These are phyloP conservation scores for Sinosuthora webbiana DNA, from an alignment of 2,113 vertebrate species.

Conservation along the genomic window DNA sequence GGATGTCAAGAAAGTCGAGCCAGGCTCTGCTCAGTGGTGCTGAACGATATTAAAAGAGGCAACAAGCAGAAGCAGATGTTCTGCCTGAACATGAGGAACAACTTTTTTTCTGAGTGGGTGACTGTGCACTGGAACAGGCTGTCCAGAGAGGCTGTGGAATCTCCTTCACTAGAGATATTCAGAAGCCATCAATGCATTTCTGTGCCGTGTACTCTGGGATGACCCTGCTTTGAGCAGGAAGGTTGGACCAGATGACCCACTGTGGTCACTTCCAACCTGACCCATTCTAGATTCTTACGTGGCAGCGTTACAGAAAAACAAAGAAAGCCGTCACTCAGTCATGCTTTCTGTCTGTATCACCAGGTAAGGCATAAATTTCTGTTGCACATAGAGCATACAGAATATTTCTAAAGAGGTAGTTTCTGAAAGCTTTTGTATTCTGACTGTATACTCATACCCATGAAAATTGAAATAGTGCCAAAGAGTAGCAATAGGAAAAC, in stretches of 20 bases:
- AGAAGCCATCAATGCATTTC: neutral
- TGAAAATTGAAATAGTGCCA: neutral
- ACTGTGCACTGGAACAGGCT: neutral
- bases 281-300: neutral
- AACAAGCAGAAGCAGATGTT: neutral
- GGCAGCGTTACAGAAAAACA: neutral
- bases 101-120: neutral
- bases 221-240: neutral
- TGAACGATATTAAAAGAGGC: rapidly evolving
- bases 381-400: neutral
- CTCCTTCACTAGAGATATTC: neutral
- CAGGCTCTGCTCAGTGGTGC: neutral
- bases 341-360: neutral
- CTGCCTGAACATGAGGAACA: neutral
- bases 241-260: neutral
- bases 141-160: neutral
- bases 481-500: neutral
- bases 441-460: neutral
- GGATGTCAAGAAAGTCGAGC: neutral
- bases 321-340: neutral
- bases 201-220: neutral
- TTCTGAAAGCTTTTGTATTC: neutral
- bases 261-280: neutral
- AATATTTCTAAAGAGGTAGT: neutral
- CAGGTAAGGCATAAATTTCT: neutral